Conservation (phyloP, 2,888 invertebrate genomes). For the Pammene aurita region DNA sequence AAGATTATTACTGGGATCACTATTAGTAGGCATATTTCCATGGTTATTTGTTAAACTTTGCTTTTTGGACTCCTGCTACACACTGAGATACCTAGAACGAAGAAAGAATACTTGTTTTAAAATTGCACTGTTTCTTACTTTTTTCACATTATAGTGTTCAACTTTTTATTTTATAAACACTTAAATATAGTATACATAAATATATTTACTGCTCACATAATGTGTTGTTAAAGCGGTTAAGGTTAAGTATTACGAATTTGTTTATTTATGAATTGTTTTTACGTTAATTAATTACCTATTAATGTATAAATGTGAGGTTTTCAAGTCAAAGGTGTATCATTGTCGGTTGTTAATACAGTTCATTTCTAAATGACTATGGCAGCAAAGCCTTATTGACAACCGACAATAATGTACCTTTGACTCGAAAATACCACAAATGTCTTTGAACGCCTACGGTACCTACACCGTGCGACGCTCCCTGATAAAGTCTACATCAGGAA, state of each 20-base stretch:
- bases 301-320: constrained; percentile 14
- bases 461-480: background rate
- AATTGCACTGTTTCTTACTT: background rate
- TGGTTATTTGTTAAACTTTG: background rate
- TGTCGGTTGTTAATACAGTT: too few relatives aligned
- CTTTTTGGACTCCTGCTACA: background rate
- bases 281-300: constrained; percentile 20
- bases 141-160: background rate
- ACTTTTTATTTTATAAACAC: background rate
- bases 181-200: constrained; percentile 2
- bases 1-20: constrained; percentile 35
- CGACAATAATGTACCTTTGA: too few relatives aligned
- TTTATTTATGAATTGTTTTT: constrained; percentile 46
- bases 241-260: constrained; percentile 60
- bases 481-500: background rate
- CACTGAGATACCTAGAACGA: background rate
- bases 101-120: background rate
- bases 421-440: too few relatives aligned
- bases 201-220: constrained; percentile 51
- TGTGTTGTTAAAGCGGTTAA: constrained; percentile 65
- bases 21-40: constrained; percentile 14
- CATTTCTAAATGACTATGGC: too few relatives aligned
- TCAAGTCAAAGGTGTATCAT: too few relatives aligned
- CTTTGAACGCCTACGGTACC: constrained; percentile 1
- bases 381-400: too few relatives aligned